A percentile compares a stretch with the other conserved stretches of the same genome.
Evolutionary conservation across 1,140 invertebrate species (phyloP).

Genomic region (Polyergus mexicanus): DNA sequence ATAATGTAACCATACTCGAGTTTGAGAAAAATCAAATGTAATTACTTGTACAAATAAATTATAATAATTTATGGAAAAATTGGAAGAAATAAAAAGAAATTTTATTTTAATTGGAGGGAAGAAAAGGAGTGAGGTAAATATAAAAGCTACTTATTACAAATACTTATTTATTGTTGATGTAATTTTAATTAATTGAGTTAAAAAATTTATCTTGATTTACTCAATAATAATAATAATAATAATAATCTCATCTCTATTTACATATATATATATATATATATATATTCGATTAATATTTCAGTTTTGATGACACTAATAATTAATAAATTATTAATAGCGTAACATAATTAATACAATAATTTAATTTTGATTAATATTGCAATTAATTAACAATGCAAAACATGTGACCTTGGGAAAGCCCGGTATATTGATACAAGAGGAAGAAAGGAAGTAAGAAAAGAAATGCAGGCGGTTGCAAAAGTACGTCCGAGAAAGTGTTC

Average conservation of each 20-base stretch:
- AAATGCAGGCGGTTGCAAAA: slow-evolving; percentile 57
- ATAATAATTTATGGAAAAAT: too few relatives aligned
- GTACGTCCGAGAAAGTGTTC: slow-evolving; percentile 66
- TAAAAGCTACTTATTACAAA: too few relatives aligned
- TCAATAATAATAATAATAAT: too few relatives aligned
- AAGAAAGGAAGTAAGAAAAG: slow-evolving; percentile 32
- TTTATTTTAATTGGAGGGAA: neutral
- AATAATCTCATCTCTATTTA: too few relatives aligned
- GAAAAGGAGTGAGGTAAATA: too few relatives aligned
- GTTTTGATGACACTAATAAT: neutral
- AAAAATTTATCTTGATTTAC: too few relatives aligned
- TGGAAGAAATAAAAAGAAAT: neutral
- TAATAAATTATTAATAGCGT: neutral
- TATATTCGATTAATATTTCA: neutral
- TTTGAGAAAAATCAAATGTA: neutral
- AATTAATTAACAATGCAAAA: neutral
- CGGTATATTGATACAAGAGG: neutral
- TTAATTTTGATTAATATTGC: neutral
- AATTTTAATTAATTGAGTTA: too few relatives aligned
- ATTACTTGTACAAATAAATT: too few relatives aligned
- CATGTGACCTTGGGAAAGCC: too few relatives aligned
- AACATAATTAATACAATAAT: neutral
- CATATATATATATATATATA: neutral
- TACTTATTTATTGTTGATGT: too few relatives aligned
- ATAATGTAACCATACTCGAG: neutral